A percentile compares a stretch with the other conserved stretches of the same genome.
Conservation (phyloP, 2,113 vertebrate species). For the Cochlearius cochlearius region DNA sequence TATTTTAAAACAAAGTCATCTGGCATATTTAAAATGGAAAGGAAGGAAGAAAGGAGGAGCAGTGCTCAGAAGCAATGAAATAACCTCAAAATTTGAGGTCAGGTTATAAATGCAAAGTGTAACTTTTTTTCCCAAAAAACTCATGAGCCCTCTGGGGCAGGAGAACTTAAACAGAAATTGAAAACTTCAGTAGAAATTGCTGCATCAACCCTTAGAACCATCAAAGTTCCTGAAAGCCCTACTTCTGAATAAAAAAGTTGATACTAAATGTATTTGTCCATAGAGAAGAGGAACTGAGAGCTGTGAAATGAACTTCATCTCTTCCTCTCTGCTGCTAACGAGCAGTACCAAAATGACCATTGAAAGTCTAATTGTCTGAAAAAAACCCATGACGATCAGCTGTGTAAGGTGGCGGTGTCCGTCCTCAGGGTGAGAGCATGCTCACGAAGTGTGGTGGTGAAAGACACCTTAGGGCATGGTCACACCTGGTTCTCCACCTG, state of each 20-base stretch:
- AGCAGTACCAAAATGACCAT: background rate
- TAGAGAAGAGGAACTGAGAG: background rate
- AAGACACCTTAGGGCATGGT: background rate
- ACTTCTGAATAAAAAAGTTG: background rate
- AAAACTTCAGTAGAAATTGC: background rate
- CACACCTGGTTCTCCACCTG: background rate
- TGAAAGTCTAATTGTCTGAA: background rate
- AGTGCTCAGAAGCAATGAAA: background rate
- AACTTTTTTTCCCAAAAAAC: background rate
- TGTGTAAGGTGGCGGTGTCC: rapidly evolving
- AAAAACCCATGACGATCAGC: rapidly evolving
- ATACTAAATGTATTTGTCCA: background rate
- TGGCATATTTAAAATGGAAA: constrained; percentile 7
- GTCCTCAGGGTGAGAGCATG: background rate
- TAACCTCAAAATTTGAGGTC: background rate
- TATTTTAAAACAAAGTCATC: constrained; percentile 41
- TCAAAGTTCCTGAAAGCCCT: background rate
- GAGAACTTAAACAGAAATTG: background rate
- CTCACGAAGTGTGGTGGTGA: background rate
- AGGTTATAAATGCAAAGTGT: background rate
- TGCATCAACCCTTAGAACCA: background rate
- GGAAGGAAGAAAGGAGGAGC: background rate
- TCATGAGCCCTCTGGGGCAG: background rate
- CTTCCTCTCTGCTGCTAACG: background rate
- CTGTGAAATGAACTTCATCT: background rate